Evolutionary conservation across 92 coral and sea anemone genomes (phyloP), one percentile per base, ranked within the genome.

Genomic region (Muricea muricata): DNA sequence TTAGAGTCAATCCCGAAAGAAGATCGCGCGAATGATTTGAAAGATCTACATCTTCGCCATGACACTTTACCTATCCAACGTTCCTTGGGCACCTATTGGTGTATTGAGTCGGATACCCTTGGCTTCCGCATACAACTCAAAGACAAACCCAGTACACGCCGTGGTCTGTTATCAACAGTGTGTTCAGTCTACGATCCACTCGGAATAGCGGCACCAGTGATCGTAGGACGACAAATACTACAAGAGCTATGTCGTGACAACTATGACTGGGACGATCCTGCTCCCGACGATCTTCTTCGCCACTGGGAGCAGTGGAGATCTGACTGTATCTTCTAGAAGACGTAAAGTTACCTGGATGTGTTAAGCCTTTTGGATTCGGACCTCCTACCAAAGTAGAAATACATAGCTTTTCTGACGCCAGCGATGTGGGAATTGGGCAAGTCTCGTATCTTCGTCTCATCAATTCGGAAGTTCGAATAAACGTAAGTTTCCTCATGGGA

Each of bases 321-420:
- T 4, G 86, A 88, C 24, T 88, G 15, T 83, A 58, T 0, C 88
- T 89, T 37, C 39, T 91, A 26, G 91, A 78, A 75, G 65, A 68
- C 9, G 78, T 86, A 29, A 82, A 69, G 87, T 58, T 89, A 48
- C 33, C 73, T 8, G 87, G 87, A 35, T 91, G 90, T 40, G 60
- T 91, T 34, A 86, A 89, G 33, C 92, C 92, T 17, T 79, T 87
- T 12, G 88, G 85, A 24, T 89, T 92, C 26, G 91, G 90, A 20
- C 40, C 42, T 23, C 91, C 88, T 13, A 84, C 66, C 14, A 72
- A 26, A 41, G 82, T 48, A 0, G 93, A 92, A 56, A 66, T 84
- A 10, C 90, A 80, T 84, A 89, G 91, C 70, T 89, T 89, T 81
- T 85, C 92, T 3, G 79, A 79, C 52, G 89, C 89, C n/a, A 89